A percentile compares a stretch with the other conserved stretches of the same genome.
Conservation (phyloP, 2,797 vertebrate species). For the Sebastes cheni region DNA sequence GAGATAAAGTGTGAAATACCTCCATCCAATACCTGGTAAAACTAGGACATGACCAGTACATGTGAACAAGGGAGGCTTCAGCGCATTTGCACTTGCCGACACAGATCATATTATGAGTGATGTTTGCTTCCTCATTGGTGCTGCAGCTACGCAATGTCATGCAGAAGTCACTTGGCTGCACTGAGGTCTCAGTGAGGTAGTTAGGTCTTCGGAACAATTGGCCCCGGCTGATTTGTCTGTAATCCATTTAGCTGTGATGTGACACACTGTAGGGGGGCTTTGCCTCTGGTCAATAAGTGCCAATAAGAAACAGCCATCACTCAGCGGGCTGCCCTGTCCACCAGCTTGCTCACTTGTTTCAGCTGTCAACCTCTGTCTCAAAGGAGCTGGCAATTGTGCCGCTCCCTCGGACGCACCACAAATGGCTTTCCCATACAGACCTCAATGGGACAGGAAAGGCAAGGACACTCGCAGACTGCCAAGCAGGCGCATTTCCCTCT, state of each 20-base stretch:
- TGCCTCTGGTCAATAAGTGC: slow-evolving; percentile 76
- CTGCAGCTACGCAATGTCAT: slow-evolving; percentile 32
- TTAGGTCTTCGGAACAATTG: slow-evolving; percentile 58
- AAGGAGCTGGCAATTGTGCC: slow-evolving; percentile 60
- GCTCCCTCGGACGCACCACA: slow-evolving; percentile 54
- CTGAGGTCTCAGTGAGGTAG: slow-evolving; percentile 56
- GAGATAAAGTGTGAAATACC: too few species aligned
- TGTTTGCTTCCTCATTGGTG: slow-evolving; percentile 8
- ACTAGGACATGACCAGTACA: too few species aligned
- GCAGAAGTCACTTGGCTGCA: slow-evolving; percentile 46
- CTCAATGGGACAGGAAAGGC: slow-evolving; percentile 71
- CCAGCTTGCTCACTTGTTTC: slow-evolving; percentile 77
- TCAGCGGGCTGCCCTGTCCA: slow-evolving; percentile 78
- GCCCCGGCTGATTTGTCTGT: slow-evolving; percentile 66
- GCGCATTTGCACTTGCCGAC: too few species aligned
- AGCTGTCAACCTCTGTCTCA: slow-evolving; percentile 71
- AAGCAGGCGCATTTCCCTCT: slow-evolving; percentile 58
- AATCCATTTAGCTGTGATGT: slow-evolving; percentile 78
- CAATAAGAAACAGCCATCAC: slow-evolving; percentile 77
- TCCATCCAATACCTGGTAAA: too few species aligned
- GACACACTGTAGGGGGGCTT: slow-evolving; percentile 74
- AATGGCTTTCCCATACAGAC: slow-evolving; percentile 71
- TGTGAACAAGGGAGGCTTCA: too few species aligned
- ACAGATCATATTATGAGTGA: slow-evolving; percentile 10
- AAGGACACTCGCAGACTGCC: slow-evolving; percentile 61